Conservation (phyloP, 2,113 vertebrate genomes). For the Myiagra hebetior region DNA sequence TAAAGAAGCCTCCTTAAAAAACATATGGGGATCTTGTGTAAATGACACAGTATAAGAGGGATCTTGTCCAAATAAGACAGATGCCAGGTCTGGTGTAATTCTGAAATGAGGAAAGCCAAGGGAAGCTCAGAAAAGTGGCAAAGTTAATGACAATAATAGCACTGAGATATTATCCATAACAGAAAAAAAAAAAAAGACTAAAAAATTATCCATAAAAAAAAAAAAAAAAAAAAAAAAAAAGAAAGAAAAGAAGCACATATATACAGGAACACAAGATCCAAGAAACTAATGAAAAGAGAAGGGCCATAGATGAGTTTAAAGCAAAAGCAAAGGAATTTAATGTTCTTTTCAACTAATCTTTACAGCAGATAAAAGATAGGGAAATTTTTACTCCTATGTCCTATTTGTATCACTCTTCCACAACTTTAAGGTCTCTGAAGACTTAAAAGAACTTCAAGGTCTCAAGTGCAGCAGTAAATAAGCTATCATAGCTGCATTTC, state of each 20-base stretch:
- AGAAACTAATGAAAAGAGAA: not conserved
- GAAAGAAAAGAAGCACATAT: not conserved
- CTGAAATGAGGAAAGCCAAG: not conserved
- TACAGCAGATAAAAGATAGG: not conserved
- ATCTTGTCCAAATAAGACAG: constrained; percentile 53
- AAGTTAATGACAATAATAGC: not conserved
- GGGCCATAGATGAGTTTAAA: not conserved
- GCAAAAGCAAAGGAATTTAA: not conserved
- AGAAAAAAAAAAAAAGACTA: accelerated
- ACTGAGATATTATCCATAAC: not conserved
- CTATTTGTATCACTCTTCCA: not conserved
- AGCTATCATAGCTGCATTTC: not conserved
- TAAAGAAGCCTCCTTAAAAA: constrained; percentile 18
- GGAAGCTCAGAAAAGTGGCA: not conserved
- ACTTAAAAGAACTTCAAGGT: not conserved
- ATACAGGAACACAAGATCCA: not conserved
- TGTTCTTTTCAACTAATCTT: not conserved
- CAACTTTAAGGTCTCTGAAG: not conserved
- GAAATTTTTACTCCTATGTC: not conserved
- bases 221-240: accelerated
- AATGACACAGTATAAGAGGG: constrained; percentile 1
- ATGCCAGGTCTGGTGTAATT: not conserved
- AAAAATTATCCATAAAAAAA: no score
- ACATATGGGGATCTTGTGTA: not conserved
- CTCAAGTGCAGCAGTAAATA: not conserved